Evolutionary conservation across 2,797 vertebrate species (phyloP), one percentile per base, ranked within the genome.

Genomic region (Pitangus sulphuratus): DNA sequence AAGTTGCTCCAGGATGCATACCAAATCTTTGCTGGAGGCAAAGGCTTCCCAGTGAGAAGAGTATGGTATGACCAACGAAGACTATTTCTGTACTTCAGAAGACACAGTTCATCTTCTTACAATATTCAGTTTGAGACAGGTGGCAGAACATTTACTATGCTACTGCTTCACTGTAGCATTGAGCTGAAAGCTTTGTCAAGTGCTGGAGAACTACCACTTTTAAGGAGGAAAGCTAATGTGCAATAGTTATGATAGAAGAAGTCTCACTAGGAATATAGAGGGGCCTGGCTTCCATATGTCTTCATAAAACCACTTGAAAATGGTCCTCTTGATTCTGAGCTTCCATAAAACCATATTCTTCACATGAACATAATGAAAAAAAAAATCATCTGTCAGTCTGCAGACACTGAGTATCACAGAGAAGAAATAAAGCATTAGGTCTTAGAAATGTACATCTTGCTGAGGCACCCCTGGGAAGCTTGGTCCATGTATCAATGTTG

Each of bases 261-360:
- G 40, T 76, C 76, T 93, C 92, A 51, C 56, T 44, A 78, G 82
- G 79, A 65, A 79, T 87, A 65, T 45, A 84, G 79, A 92, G 19
- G 35, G 35, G 50, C 35, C 20, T 75, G 69, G 65, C 58, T 95
- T 91, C 78, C 65, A 37, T 91, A 91, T 39, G 42, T 93, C 87
- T 94, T 92, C 72, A 72, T 86, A 88, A 96, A 95, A 47, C 18
- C 24, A 62, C 69, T 91, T 86, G 76, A 81, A 96, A 96, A 88
- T 6, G 15, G 44, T 86, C 60, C 45, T 92, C 78, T 85, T 1
- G 5, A 47, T 83, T 89, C 68, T 35, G 37, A 83, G 40, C 53
- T 89, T 71, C 71, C 0, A 1, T 77, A 87, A 84, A 93, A 60
- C 21, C 68, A 57, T 44, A 95, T 80, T 85, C 58, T 39, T 93